phyloP scores from a whole-genome alignment of 2,888 invertebrate genomes.

The Diarsia mendica region DNA sequence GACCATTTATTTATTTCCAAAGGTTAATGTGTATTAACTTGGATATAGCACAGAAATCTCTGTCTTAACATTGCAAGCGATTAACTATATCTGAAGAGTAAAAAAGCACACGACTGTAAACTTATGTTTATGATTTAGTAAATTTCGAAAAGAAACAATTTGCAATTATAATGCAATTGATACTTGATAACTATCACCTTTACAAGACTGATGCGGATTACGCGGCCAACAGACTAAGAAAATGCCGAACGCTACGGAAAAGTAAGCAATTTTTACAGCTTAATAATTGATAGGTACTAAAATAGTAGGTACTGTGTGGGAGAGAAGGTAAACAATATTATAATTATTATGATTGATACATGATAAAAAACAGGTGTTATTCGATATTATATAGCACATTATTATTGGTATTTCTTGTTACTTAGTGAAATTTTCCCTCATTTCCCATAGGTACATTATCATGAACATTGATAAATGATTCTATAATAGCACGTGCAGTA shows the following conservation, averaged over 20 bases:
- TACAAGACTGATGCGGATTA: too few relatives aligned
- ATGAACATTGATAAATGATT: slow-evolving; percentile 38
- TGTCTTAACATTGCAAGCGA: not conserved
- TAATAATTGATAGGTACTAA: too few relatives aligned
- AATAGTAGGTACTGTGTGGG: too few relatives aligned
- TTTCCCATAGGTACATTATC: not conserved
- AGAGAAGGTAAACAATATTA: not conserved
- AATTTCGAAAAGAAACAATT: too few relatives aligned
- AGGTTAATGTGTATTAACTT: not conserved
- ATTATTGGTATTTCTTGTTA: not conserved
- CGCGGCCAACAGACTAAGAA: too few relatives aligned
- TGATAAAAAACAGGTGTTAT: not conserved
- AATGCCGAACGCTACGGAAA: too few relatives aligned
- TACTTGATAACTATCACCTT: not conserved
- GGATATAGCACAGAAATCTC: not conserved
- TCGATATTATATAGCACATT: not conserved
- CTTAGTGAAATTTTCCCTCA: not conserved
- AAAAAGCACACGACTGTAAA: too few relatives aligned
- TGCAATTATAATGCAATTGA: not conserved
- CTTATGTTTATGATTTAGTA: too few relatives aligned
- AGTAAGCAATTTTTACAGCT: too few relatives aligned
- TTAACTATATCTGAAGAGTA: not conserved
- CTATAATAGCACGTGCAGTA: slow-evolving; percentile 32
- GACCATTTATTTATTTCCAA: not conserved
- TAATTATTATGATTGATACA: not conserved